phyloP scores from a whole-genome alignment of 2,797 vertebrate genomes.

The Peromyscus eremicus region DNA sequence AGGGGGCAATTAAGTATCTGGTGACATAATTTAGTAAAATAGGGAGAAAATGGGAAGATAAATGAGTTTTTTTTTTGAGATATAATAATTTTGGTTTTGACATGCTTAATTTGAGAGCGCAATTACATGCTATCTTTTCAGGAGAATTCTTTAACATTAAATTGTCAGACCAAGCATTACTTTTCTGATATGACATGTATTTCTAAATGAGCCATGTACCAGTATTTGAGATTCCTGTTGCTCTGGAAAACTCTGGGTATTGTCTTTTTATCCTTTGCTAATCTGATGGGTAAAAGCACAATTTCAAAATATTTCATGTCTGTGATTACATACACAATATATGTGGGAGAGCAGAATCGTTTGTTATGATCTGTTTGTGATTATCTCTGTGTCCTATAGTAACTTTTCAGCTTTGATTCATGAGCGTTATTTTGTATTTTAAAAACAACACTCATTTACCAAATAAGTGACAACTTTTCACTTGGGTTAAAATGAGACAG shows the following conservation, averaged over 20 bases:
- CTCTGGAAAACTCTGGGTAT: not conserved
- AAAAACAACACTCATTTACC: constrained; percentile 21
- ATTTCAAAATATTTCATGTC: not conserved
- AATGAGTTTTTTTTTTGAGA: not conserved
- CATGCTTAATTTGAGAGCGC: not conserved
- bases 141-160: not conserved
- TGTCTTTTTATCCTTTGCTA: constrained; percentile 1
- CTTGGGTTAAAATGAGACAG: not conserved
- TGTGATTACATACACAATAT: not conserved
- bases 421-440: not conserved
- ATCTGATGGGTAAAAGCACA: not conserved
- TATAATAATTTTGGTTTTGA: constrained; percentile 10
- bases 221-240: not conserved
- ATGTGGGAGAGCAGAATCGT: not conserved
- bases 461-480: constrained; percentile 17
- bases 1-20: not conserved
- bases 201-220: not conserved
- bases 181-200: not conserved
- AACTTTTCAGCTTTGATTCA: not conserved
- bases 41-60: not conserved
- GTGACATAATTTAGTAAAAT: constrained; percentile 6
- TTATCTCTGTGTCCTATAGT: not conserved
- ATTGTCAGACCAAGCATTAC: not conserved
- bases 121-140: not conserved
- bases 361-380: not conserved